Base-by-base conservation (phyloP, 2,113 vertebrate species). In the Percopsis transmontana region DNA sequence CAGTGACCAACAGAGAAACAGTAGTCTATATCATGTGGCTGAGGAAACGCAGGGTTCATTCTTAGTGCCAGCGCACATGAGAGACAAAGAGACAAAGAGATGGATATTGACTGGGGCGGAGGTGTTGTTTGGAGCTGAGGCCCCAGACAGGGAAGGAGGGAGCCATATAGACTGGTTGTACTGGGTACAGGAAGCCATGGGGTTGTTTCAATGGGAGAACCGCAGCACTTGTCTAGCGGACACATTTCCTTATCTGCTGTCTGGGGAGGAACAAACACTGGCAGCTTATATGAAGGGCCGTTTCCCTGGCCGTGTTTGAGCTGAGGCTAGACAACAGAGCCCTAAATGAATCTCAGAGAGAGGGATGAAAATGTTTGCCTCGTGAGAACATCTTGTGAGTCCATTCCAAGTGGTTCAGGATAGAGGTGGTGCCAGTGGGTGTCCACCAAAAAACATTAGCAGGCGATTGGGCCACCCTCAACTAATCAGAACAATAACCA, bases 231-330 rank as follows among this genome's bases (percentile, higher is more conserved):
- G 70, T 76, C 65, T 12, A 77, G 56, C 84, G 80, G 61, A 72
- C 20, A 18, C 72, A 78, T 80, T 73, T 72, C 76, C 88, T 89
- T 85, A 85, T 87, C 80, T 83, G 84, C 78, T 65, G 82, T 72
- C 82, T 73, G 55, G 66, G 65, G 85, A 83, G 80, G 83, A 78
- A 87, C 73, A 84, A 91, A 87, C 81, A 81, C 80, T 82, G 87
- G 74, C 82, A 72, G 86, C 84, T 84, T 75, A 70, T 76, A 76
- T 72, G 76, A 81, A 78, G 70, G 83, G 70, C 74, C 77, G 80
- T 84, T 85, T 85, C 85, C 84, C 83, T 76, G 72, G 64, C 67
- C 80, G 81, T 84, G 69, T 83, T 81, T 74, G 75, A 83, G 82
- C 75, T 81, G 85, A 58, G 45, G 41, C 62, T 70, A 82, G 78